These are phyloP conservation scores for Hemibagrus wyckioides DNA, from an alignment of 2,113 vertebrate genomes.

Conservation along the genomic window DNA sequence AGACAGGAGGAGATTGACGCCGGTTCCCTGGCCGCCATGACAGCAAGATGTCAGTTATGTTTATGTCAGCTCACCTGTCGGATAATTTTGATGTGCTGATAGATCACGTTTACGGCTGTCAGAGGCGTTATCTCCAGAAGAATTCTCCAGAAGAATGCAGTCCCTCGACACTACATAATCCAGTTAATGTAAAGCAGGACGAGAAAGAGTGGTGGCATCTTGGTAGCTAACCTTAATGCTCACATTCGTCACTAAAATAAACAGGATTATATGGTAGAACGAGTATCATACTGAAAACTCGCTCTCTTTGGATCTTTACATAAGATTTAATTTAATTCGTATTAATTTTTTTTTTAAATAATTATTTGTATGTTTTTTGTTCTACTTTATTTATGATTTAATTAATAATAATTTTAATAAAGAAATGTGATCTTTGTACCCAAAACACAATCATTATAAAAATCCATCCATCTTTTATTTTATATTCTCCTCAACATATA, in stretches of 20 bases:
- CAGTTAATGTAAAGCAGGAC: slow-evolving; percentile 46
- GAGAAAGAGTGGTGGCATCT: slow-evolving; percentile 3
- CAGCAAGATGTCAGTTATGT: slow-evolving; percentile 68
- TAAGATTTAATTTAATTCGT: background rate
- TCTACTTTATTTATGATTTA: background rate
- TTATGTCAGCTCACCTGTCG: slow-evolving; percentile 69
- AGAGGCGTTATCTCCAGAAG: slow-evolving; percentile 56
- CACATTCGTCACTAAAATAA: too few relatives aligned
- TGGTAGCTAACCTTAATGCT: slow-evolving; percentile 63
- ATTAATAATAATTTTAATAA: background rate
- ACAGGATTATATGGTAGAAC: background rate
- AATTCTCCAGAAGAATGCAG: slow-evolving; percentile 56
- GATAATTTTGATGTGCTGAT: slow-evolving; percentile 65
- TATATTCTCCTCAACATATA: background rate
- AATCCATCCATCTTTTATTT: background rate
- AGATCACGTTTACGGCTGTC: slow-evolving; percentile 71
- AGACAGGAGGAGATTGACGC: slow-evolving; percentile 45
- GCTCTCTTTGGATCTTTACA: background rate
- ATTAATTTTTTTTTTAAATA: too few relatives aligned
- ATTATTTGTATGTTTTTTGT: background rate
- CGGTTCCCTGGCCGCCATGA: slow-evolving; percentile 48
- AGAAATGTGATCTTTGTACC: background rate
- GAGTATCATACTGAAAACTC: background rate
- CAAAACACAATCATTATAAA: background rate
- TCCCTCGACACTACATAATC: slow-evolving; percentile 68